Evolutionary conservation across 2,797 vertebrate species (phyloP).

Genomic region (Acanthis flammea): DNA sequence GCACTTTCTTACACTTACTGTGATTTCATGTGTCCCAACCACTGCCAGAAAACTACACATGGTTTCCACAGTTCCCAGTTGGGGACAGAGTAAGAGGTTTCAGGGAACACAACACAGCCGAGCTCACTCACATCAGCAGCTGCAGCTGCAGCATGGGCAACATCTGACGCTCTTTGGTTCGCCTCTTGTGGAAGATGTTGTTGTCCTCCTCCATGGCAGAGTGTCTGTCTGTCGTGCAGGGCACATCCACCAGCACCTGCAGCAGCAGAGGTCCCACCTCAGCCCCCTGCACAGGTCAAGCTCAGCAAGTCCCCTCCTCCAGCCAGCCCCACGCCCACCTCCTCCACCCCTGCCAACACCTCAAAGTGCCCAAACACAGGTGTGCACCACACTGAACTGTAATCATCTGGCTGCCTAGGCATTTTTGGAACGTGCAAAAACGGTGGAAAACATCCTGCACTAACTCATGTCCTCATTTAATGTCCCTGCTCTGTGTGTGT

Average conservation of each 20-base stretch:
- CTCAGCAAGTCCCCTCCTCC: neutral
- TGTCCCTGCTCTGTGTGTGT: accelerated
- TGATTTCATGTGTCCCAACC: neutral
- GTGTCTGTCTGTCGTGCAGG: constrained; percentile 92
- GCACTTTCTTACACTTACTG: neutral
- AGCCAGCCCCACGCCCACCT: neutral
- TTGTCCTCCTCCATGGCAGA: constrained; percentile 88
- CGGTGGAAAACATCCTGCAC: neutral
- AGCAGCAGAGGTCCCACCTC: neutral
- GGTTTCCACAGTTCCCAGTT: neutral
- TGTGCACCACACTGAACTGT: neutral
- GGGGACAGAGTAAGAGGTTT: neutral
- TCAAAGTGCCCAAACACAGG: accelerated
- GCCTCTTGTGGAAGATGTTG: constrained; percentile 86
- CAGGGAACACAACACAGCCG: neutral
- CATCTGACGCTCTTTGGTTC: constrained; percentile 86
- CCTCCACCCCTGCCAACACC: neutral
- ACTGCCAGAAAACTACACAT: neutral
- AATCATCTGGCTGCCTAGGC: neutral
- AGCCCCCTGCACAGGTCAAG: neutral
- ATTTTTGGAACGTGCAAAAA: neutral
- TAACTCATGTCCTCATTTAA: accelerated
- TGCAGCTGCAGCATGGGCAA: constrained; percentile 88
- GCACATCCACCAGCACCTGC: constrained; percentile 94
- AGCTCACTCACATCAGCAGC: constrained; percentile 87